Conservation (phyloP, 2,888 invertebrate genomes). For the Uloborus plumipes region DNA sequence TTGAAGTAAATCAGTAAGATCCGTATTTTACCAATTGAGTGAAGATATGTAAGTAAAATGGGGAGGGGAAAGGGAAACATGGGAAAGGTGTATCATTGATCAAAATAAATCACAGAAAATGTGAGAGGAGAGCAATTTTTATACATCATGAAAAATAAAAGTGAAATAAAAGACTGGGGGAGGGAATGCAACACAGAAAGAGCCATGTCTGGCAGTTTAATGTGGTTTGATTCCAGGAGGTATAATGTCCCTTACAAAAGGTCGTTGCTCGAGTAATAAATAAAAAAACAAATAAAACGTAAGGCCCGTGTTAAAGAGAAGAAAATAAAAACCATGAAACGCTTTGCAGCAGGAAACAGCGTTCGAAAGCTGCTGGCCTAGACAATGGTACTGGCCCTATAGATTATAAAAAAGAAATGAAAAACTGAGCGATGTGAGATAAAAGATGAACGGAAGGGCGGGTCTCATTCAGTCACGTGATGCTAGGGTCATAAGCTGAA, state of each 20-base stretch:
- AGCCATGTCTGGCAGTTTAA: too few relatives aligned
- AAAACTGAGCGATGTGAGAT: slow-evolving; percentile 32
- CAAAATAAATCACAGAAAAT: too few relatives aligned
- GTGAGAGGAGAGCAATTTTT: too few relatives aligned
- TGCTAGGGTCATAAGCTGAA: slow-evolving; percentile 35
- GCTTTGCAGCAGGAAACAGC: slow-evolving; percentile 36
- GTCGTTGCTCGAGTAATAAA: slow-evolving; percentile 35
- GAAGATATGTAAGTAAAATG: too few relatives aligned
- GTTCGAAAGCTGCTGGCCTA: slow-evolving; percentile 25
- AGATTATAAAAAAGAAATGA: slow-evolving; percentile 23
- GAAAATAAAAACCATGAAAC: slow-evolving; percentile 6
- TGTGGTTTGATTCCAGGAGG: slow-evolving; percentile 24
- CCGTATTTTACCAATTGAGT: too few relatives aligned
- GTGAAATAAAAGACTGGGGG: too few relatives aligned
- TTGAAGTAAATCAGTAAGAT: too few relatives aligned
- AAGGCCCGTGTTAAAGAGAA: slow-evolving; percentile 20
- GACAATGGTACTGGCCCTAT: slow-evolving; percentile 36
- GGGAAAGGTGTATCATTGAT: too few relatives aligned
- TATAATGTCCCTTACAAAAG: slow-evolving; percentile 23
- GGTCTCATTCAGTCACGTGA: slow-evolving; percentile 44
- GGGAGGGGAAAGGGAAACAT: too few relatives aligned
- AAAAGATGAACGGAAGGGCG: slow-evolving; percentile 61
- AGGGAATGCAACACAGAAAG: too few relatives aligned
- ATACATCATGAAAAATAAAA: too few relatives aligned
- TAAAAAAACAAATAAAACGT: slow-evolving; percentile 12